phyloP scores from a whole-genome alignment of 2,113 vertebrate species.

The Ahaetulla prasina region DNA sequence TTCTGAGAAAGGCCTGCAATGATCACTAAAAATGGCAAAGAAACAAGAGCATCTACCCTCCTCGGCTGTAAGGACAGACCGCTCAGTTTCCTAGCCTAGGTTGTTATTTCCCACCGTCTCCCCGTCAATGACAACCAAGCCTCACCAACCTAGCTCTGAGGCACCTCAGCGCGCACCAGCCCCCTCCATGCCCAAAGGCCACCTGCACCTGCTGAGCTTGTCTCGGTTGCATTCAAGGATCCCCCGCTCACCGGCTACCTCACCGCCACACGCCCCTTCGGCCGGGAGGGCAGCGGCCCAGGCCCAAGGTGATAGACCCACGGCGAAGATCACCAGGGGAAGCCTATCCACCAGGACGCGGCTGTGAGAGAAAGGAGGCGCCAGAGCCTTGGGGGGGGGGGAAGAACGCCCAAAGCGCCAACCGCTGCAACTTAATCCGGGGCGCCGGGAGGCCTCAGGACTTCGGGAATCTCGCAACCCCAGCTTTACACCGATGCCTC shows the following conservation, averaged over 20 bases:
- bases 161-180: neutral
- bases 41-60: neutral
- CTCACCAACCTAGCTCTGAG: neutral
- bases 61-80: neutral
- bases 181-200: neutral
- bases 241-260: neutral
- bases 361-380: neutral
- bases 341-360: neutral
- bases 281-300: neutral
- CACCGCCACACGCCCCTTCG: neutral
- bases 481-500: neutral
- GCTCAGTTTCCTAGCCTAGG: neutral
- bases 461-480: neutral
- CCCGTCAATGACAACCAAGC: neutral
- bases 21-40: neutral
- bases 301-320: neutral
- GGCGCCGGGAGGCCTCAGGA: neutral
- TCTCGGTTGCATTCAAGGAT: neutral
- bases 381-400: neutral
- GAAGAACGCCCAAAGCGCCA: neutral
- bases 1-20: neutral
- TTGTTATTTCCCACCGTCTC: neutral
- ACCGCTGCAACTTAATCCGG: neutral
- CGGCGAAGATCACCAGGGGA: neutral
- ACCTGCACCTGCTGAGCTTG: conserved; percentile 11